Evolutionary conservation across 2,888 invertebrate species (phyloP), one percentile per base, ranked within the genome.

Genomic region (Tricholauxania praeusta): DNA sequence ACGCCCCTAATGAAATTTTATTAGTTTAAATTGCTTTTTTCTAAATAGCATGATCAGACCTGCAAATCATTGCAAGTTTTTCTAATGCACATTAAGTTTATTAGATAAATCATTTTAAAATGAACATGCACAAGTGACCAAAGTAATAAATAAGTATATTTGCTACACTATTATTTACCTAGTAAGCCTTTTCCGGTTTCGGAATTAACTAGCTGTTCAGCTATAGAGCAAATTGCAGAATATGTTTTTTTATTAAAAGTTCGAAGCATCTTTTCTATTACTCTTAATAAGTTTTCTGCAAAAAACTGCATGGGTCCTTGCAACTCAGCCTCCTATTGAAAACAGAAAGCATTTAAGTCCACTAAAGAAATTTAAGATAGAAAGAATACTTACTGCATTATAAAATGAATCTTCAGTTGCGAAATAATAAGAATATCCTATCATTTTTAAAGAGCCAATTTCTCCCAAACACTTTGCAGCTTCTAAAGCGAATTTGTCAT

Each of bases 401-500:
- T 81, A 78, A 49, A 78, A 75, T 49, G 76, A 78, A 17, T 78
- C 79, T 12, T 84, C 84, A 6, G 79, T 80, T 78, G 83, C 80
- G 73, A 86, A 86, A 75, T 84, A 86, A 74, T 81, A 86, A 0
- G 82, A 80, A 39, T 79, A 78, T 51, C 81, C 80, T 0, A 75
- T 74, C 47, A 86, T 77, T 72, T 81, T 81, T 0, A 84, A 57
- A 0, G 85, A 80, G 0, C 85, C 86, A 51, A 86, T 82, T 77
- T 84, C 81, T 6, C 85, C 86, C 49, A 86, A 88, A 85, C 96
- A 96, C 80, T 91, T 90, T n/a, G 92, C 90, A 0, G 95, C 93
- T 87, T 92, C 92, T 53, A 91, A 84, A 59, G 89, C 90, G 39
- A 77, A 73, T 12, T 75, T 59, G 2, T 64, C 55, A 39, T 79